phyloP scores from a whole-genome alignment of 2,888 invertebrate species.

The Cryptocephalus primarius region DNA sequence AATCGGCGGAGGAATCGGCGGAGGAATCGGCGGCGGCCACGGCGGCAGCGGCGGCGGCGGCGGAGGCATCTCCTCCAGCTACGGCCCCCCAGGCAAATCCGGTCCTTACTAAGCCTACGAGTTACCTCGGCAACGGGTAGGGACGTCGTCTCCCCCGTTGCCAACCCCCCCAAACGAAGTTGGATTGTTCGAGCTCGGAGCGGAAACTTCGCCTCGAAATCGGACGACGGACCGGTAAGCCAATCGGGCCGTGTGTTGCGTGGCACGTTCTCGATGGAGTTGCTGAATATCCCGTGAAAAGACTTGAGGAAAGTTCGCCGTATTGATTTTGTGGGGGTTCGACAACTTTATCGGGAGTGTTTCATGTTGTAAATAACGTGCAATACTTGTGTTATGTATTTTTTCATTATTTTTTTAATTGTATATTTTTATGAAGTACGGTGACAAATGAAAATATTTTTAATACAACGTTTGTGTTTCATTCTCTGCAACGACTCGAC shows the following conservation, averaged over 20 bases:
- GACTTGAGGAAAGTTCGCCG: conserved; percentile 18
- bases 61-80: conserved; percentile 32
- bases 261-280: conserved; percentile 8
- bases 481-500: neutral
- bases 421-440: conserved; percentile 26
- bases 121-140: conserved; percentile 13
- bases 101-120: conserved; percentile 33
- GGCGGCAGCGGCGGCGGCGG: conserved; percentile 26
- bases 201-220: conserved; percentile 3
- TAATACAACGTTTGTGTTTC: conserved; percentile 5
- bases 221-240: too few relatives aligned
- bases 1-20: conserved; percentile 18
- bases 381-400: conserved; percentile 26
- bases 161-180: conserved; percentile 8
- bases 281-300: conserved; percentile 14
- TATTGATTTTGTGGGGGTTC: conserved; percentile 10
- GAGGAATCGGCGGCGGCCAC: conserved; percentile 26
- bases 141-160: neutral
- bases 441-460: conserved; percentile 31
- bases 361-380: conserved; percentile 30
- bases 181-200: conserved; percentile 7
- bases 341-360: conserved; percentile 9
- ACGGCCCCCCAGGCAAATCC: conserved; percentile 38
- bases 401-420: conserved; percentile 24
- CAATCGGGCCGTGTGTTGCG: neutral